Base-by-base conservation (phyloP, 2,888 invertebrate genomes). In the Caenorhabditis zanzibari region DNA sequence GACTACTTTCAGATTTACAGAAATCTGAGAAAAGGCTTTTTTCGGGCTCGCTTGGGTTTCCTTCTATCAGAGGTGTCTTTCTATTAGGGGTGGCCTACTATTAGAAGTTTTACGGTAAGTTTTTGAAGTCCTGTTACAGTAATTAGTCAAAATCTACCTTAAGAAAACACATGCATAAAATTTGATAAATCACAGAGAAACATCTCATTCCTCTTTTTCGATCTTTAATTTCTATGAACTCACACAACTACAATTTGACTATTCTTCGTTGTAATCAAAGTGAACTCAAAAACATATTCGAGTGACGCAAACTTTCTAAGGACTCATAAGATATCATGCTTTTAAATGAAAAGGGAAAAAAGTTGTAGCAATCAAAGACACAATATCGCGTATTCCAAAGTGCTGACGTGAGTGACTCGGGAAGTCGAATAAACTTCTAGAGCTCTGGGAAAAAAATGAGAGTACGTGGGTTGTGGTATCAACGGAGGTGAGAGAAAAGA, bases 311-410 rank as follows among this genome's bases (percentile, higher is more conserved):
- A 54, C 16, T 47, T 38, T 24, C 22, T 56, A 41, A 44, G 44
- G 28, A 38, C 41, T 44, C 63, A 63, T 44, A n/a, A 63, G 26
- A 59, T 59, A 26, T 71, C 69, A 77, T 35, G 44, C 26, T 66
- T 66, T 28, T 61, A 14, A 24, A 41, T 54, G 58, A 12, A 47
- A 58, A 9, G n/a, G 26, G 32, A 32, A 38, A 24, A 61, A 76
- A 61, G 77, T 77, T 69, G 77, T 77, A 77, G 77, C 54, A 77
- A 77, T 77, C 77, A 71, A 71, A 61, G 5, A 5, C 61, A 77
- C 77, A 77, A 77, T 77, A 77, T 77, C 49, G 61, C 69, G 77
- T 59, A 35, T 14, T 38, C 61, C 22, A 38, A 68, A 69, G 54
- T 71, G 71, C 71, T 79, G 79, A 79, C 79, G 79, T 79, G 77